Conservation (phyloP, 2,797 vertebrate species). For the Crocodylus rhombifer region DNA sequence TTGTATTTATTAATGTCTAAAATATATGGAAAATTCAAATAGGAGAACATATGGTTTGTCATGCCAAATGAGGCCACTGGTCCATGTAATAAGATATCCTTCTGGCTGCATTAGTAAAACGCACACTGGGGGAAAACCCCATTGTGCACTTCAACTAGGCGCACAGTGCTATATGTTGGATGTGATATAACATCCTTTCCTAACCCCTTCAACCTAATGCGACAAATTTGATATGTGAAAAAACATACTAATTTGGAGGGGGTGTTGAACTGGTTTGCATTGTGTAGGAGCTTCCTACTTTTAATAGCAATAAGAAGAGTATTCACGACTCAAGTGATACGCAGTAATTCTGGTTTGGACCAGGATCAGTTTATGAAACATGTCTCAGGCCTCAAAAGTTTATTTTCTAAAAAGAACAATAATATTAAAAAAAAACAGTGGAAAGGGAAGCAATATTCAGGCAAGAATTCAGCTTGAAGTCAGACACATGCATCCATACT, state of each 20-base stretch:
- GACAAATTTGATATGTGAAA: neutral
- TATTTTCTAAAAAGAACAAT: neutral
- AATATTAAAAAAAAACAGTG: neutral
- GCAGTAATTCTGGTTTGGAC: neutral
- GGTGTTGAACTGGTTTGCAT: neutral
- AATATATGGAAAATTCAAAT: slow-evolving; percentile 27
- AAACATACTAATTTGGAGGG: neutral
- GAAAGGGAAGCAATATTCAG: neutral
- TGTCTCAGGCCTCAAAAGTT: neutral
- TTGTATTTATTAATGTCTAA: neutral
- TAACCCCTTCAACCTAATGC: neutral
- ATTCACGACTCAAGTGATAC: neutral
- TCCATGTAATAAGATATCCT: neutral
- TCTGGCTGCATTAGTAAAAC: neutral
- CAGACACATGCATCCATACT: neutral
- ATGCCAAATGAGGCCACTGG: neutral
- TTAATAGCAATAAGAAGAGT: neutral
- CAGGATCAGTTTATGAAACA: neutral
- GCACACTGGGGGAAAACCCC: neutral
- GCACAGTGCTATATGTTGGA: neutral
- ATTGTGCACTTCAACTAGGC: neutral
- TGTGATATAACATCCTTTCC: neutral
- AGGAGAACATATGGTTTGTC: neutral
- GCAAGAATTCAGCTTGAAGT: neutral
- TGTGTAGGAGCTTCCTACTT: neutral